Percentiles rank a stretch among this genome's conserved stretches.
Evolutionary conservation across 2,797 vertebrate species (phyloP).

Genomic region (Mycteria americana): DNA sequence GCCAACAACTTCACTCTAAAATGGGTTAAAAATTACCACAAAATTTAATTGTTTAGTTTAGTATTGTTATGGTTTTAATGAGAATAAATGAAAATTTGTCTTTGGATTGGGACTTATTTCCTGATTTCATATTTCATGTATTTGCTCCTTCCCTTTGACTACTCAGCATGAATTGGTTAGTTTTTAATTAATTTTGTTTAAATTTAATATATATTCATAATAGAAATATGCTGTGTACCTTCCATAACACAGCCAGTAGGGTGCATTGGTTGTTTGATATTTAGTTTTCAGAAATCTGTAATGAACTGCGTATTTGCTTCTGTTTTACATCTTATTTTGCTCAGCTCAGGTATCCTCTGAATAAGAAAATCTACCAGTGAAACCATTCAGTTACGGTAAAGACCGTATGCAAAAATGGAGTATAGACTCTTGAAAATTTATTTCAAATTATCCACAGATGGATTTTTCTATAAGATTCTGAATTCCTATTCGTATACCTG

Average conservation of each 20-base stretch:
- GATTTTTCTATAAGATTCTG: not conserved
- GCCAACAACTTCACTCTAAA: not conserved
- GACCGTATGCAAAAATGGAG: not conserved
- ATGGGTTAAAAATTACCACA: not conserved
- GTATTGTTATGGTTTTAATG: not conserved
- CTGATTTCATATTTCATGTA: not conserved
- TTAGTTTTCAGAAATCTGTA: not conserved
- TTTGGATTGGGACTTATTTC: not conserved
- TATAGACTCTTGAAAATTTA: not conserved
- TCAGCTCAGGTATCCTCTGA: not conserved
- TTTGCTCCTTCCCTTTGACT: not conserved
- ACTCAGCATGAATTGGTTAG: not conserved
- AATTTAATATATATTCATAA: not conserved
- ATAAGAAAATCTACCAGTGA: not conserved
- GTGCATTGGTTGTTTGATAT: constrained; percentile 4
- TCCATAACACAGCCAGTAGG: constrained; percentile 9
- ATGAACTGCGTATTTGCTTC: not conserved
- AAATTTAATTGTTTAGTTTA: not conserved
- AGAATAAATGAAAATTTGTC: not conserved
- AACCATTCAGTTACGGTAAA: not conserved
- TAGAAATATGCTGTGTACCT: not conserved
- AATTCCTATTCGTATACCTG: not conserved
- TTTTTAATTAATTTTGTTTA: not conserved
- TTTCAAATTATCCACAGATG: not conserved
- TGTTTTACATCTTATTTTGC: constrained; percentile 13